These are phyloP conservation scores for Capitulum mitella DNA, from an alignment of 2,888 invertebrate genomes.

Conservation along the genomic window DNA sequence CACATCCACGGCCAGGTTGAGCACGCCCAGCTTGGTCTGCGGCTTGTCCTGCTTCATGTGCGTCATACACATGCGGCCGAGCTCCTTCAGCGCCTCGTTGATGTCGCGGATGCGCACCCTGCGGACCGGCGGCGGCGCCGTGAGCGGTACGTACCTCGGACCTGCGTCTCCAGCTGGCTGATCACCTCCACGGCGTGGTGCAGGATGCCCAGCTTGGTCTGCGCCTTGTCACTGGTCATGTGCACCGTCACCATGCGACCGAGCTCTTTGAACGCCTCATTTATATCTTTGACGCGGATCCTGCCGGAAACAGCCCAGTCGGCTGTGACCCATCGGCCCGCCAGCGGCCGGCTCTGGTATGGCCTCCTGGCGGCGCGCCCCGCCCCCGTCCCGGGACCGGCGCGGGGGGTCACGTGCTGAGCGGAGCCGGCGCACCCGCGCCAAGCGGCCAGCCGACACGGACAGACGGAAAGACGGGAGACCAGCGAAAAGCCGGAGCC, in stretches of 20 bases:
- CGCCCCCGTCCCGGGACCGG: background rate
- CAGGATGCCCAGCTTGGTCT: conserved; percentile 54
- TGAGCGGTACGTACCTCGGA: conserved; percentile 43
- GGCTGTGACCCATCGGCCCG: background rate
- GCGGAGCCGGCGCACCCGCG: background rate
- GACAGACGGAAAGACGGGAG: background rate
- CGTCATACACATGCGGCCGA: conserved; percentile 96
- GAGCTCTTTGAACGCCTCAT: conserved; percentile 56
- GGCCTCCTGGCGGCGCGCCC: background rate
- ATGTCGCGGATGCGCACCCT: conserved; percentile 98
- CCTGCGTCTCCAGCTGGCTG: conserved; percentile 52
- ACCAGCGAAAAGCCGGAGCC: background rate
- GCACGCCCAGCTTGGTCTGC: conserved; percentile 93
- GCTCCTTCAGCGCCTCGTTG: conserved; percentile 96
- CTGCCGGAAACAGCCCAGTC: conserved; percentile 40
- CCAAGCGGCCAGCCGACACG: background rate
- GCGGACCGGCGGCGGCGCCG: conserved; percentile 32
- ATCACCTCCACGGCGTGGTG: conserved; percentile 55
- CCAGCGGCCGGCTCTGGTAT: too few relatives aligned
- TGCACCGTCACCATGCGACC: conserved; percentile 53
- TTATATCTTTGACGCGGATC: conserved; percentile 54
- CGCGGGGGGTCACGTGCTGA: background rate
- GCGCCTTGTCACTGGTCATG: conserved; percentile 49
- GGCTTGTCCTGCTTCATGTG: conserved; percentile 95
- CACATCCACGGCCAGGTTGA: conserved; percentile 98